phyloP scores from a whole-genome alignment of 2,113 vertebrate genomes.

The mouse (Mus musculus) region GRCm39 chr17:86123001-86123500 shows the following conservation, averaged over 20 bases:
- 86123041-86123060: neutral
- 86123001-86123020: neutral
- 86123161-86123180: neutral
- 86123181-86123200: neutral
- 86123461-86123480: constrained; percentile 69
- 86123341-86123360: neutral
- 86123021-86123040: neutral
- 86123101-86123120: neutral
- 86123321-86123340: neutral
- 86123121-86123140: neutral
- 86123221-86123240: neutral
- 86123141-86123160: neutral
- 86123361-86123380: neutral
- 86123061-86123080: neutral
- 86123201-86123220: neutral
- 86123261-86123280: neutral
- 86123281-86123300: neutral
- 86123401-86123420: neutral
- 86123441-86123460: constrained; percentile 53
- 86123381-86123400: neutral
- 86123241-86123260: neutral
- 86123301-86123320: neutral
- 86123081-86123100: neutral
- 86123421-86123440: neutral
- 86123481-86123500: constrained; percentile 70